Base-by-base conservation (phyloP, 2,888 invertebrate genomes). In the Malachius bipustulatus region DNA sequence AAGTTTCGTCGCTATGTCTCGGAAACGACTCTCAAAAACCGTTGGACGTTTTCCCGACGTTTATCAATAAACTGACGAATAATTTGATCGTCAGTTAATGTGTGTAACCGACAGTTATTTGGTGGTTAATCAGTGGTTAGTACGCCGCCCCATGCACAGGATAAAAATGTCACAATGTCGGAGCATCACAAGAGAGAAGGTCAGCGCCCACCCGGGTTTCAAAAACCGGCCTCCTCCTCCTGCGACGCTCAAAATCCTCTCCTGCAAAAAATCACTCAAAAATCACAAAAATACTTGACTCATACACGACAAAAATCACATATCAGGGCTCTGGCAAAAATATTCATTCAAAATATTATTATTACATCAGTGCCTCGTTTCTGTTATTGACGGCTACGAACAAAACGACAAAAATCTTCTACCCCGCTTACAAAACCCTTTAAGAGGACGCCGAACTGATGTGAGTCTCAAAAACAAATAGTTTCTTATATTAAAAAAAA, bases 131-230 rank as follows among this genome's bases (percentile, higher is more conserved):
- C n/a, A n/a, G n/a, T 56, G 51, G 54, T 57, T 70, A 72, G 75
- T 77, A 78, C 79, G 78, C 73, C 73, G 79, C 80, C 81, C 81
- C 81, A 80, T 79, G 78, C 81, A 82, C 80, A 81, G 77, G 76
- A 31, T 67, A 81, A 81, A 80, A 79, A 77, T 81, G 81, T 80
- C 81, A 81, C 80, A 79, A 75, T 73, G 75, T 65, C 64, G 60
- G 61, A 61, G 63, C 54, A 55, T 47, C 57, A 59, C 56, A 54
- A 55, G 58, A 59, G 59, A 51, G n/a, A n/a, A n/a, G 52, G 49
- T 54, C 52, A 48, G 50, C 52, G 55, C 62, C 60, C 56, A 55
- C 52, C 59, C 56, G 62, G 62, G 57, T 60, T 56, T 56, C 59
- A 63, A 63, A 63, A 60, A 47, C 56, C 56, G 50, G 50, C 52